These are phyloP conservation scores for Lamproptera curius DNA, from an alignment of 2,888 invertebrate genomes.

Conservation along the genomic window DNA sequence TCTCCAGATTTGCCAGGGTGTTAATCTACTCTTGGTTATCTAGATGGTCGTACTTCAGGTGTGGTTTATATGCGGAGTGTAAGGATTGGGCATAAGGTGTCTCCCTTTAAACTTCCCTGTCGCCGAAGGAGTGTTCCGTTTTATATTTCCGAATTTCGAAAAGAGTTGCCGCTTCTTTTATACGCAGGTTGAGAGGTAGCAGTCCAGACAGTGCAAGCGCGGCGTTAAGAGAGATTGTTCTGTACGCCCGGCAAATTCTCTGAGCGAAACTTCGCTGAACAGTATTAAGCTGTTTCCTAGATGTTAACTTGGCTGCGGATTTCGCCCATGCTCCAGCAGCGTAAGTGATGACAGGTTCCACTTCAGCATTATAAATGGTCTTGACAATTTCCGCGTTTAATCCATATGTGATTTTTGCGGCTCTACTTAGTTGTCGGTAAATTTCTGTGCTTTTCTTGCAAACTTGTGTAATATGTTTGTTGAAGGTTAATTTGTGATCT, in stretches of 20 bases:
- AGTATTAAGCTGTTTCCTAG: slow-evolving; percentile 1
- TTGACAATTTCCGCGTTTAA: no score
- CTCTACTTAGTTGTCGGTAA: neutral
- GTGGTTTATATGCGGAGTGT: neutral
- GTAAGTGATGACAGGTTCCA: neutral
- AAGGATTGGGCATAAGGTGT: neutral
- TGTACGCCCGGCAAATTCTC: slow-evolving; percentile 16
- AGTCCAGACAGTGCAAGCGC: slow-evolving; percentile 19
- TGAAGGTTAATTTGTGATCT: neutral
- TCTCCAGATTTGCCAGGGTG: neutral
- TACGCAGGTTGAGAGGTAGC: slow-evolving; percentile 22
- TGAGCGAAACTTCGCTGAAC: slow-evolving; percentile 21
- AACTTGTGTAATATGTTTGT: neutral
- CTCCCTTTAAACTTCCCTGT: neutral
- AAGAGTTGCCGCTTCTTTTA: slow-evolving; percentile 4
- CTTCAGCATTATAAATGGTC: neutral
- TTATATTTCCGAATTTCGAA: neutral
- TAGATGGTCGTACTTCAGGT: no score
- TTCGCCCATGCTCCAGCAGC: slow-evolving; percentile 2
- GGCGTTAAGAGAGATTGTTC: slow-evolving; percentile 24
- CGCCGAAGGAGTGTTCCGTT: neutral
- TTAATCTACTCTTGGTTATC: neutral
- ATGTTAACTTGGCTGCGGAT: neutral
- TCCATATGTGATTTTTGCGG: no score
- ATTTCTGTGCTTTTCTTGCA: neutral